Percentiles rank a stretch among this genome's conserved stretches.
Conservation (phyloP, 2,113 vertebrate genomes). For the Heteronetta atricapilla region DNA sequence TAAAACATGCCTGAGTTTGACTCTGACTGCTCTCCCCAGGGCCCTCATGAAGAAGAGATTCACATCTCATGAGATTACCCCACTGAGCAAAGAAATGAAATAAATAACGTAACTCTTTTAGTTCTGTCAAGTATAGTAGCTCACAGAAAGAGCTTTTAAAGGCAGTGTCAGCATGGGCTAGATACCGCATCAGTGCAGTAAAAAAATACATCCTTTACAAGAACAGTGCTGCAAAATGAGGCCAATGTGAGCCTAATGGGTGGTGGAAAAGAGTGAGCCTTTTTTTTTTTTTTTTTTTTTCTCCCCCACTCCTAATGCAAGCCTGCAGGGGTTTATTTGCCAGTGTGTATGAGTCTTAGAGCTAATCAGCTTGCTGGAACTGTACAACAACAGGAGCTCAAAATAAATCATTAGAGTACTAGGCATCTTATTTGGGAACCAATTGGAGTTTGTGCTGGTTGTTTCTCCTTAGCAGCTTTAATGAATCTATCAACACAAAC, state of each 20-base stretch:
- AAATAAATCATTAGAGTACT: neutral
- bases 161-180: neutral
- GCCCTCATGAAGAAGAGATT: constrained; percentile 29
- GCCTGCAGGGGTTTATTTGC: constrained; percentile 21
- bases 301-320: neutral
- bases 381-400: neutral
- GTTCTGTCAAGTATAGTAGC: constrained; percentile 34
- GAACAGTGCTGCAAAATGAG: neutral
- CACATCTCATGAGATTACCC: constrained; percentile 24
- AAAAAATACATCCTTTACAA: constrained; percentile 10
- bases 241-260: neutral
- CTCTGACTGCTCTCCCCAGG: neutral
- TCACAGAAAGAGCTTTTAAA: constrained; percentile 37
- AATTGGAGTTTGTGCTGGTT: constrained; percentile 37
- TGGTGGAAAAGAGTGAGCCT: neutral
- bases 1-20: neutral
- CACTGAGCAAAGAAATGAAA: constrained; percentile 43
- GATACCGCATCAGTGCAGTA: neutral
- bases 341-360: neutral
- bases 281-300: neutral
- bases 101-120: constrained; percentile 31
- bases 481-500: neutral
- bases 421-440: constrained; percentile 24
- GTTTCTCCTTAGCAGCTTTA: constrained; percentile 21
- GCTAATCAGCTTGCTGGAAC: constrained; percentile 19